Evolutionary conservation across 1,140 invertebrate species (phyloP).

Genomic region (Diachasma alloeum): DNA sequence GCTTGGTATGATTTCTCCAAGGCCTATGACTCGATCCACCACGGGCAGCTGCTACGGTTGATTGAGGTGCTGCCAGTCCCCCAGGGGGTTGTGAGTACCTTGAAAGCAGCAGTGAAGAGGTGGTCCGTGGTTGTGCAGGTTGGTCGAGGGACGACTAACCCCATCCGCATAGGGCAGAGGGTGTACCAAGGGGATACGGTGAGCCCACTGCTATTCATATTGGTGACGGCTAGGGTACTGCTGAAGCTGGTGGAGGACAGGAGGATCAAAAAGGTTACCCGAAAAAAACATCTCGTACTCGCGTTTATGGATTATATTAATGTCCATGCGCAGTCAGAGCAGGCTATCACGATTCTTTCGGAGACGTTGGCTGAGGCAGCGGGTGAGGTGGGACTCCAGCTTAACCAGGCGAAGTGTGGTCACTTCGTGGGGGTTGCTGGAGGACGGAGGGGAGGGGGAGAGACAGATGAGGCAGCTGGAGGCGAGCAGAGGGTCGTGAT

Average conservation of each 20-base stretch:
- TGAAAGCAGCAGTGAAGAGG: slow-evolving; percentile 25
- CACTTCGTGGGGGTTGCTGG: slow-evolving; percentile 16
- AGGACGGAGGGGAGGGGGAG: too few relatives aligned
- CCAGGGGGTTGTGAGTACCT: slow-evolving; percentile 17
- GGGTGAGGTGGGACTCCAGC: too few relatives aligned
- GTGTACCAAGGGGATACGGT: slow-evolving; percentile 37
- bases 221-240: slow-evolving; percentile 36
- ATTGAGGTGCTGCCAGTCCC: slow-evolving; percentile 28
- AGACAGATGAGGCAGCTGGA: slow-evolving; percentile 2
- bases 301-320: slow-evolving; percentile 47
- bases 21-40: slow-evolving; percentile 37
- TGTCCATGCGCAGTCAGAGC: slow-evolving; percentile 26
- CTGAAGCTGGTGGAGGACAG: slow-evolving; percentile 25
- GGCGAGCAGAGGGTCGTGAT: neutral
- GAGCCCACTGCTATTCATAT: slow-evolving; percentile 43
- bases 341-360: slow-evolving; percentile 23
- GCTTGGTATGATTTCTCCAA: slow-evolving; percentile 39
- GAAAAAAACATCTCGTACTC: slow-evolving; percentile 33
- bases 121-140: slow-evolving; percentile 35
- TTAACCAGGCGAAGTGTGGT: slow-evolving; percentile 35
- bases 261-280: slow-evolving; percentile 21
- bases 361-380: slow-evolving; percentile 34
- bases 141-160: slow-evolving; percentile 18
- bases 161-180: slow-evolving; percentile 35
- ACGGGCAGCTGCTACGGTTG: slow-evolving; percentile 25